Evolutionary conservation across 2,797 vertebrate species (phyloP), one percentile per base, ranked within the genome.

Genomic region (Staurois parvus): DNA sequence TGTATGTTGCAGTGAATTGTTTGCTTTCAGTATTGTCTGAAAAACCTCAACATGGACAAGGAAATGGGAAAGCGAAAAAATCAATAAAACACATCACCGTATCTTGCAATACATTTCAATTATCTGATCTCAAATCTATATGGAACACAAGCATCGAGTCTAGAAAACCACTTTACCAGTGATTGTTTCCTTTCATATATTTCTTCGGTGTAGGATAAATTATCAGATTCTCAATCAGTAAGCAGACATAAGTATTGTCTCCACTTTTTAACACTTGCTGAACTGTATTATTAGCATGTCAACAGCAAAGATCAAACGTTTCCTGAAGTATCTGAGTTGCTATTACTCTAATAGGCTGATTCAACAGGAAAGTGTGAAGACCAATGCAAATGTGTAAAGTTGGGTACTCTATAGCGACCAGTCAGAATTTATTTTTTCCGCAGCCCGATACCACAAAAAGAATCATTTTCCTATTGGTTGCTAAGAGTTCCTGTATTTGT

Each of bases 101-200:
- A 74, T 64, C 69, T 78, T n/a, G 76, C 68, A 86, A 86, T 83
- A 78, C 81, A 79, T 87, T 79, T 83, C 76, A 87, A 87, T 87
- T 79, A 87, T 83, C 69, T 79, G 76, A 83, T 83, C 30, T 74
- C 75, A 79, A 79, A 83, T 79, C 81, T 74, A 84, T 74, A 83
- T 21, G 7, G 72, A 66, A 79, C 42, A 62, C 32, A 68, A 29
- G 81, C 48, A 69, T 30, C 19, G 7, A 21, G 85, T 70, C 75
- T 69, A 83, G 69, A 67, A 79, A 77, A 73, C 59, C 69, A 83
- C 76, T 87, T 74, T 83, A 62, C 52, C 69, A 13, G 28, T 69
- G 81, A 83, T 87, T 83, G 81, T 74, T 87, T 83, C 70, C 76
- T 75, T 86, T 77, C 67, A 48, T 66, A 77, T 81, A 17, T 64